Evolutionary conservation across 2,113 vertebrate genomes (phyloP).

Genomic region (Noctilio leporinus): DNA sequence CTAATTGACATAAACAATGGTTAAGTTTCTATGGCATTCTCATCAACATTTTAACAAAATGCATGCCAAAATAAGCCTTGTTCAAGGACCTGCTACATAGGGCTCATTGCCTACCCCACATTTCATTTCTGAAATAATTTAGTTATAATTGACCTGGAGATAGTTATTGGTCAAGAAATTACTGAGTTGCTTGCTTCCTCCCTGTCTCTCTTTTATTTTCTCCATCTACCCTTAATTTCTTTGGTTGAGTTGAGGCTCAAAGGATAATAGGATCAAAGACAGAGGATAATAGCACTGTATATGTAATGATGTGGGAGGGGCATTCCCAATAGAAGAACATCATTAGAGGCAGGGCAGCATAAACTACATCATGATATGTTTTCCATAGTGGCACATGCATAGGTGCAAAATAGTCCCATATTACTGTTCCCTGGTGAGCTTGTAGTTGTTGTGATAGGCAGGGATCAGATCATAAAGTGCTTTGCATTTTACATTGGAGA

Average conservation of each 20-base stretch:
- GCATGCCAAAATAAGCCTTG: not conserved
- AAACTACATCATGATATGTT: not conserved
- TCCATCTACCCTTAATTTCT: not conserved
- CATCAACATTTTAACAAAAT: not conserved
- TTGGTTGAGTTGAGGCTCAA: not conserved
- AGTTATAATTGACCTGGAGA: not conserved
- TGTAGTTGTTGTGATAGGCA: not conserved
- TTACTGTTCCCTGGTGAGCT: not conserved
- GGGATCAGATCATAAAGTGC: not conserved
- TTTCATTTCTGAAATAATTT: not conserved
- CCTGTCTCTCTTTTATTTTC: not conserved
- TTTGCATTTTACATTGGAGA: not conserved
- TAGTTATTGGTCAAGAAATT: not conserved
- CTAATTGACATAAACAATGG: no score
- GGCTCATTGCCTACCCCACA: not conserved
- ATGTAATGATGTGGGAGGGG: not conserved
- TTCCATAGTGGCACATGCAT: not conserved
- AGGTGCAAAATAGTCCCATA: rapidly evolving
- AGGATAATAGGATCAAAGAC: not conserved
- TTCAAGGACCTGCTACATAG: not conserved
- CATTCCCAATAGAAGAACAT: not conserved
- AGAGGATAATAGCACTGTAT: not conserved
- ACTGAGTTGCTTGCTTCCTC: not conserved
- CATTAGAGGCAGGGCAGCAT: not conserved
- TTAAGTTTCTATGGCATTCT: not conserved